Evolutionary conservation across 2,888 invertebrate genomes (phyloP).

Genomic region (Himalopsyche japonica): DNA sequence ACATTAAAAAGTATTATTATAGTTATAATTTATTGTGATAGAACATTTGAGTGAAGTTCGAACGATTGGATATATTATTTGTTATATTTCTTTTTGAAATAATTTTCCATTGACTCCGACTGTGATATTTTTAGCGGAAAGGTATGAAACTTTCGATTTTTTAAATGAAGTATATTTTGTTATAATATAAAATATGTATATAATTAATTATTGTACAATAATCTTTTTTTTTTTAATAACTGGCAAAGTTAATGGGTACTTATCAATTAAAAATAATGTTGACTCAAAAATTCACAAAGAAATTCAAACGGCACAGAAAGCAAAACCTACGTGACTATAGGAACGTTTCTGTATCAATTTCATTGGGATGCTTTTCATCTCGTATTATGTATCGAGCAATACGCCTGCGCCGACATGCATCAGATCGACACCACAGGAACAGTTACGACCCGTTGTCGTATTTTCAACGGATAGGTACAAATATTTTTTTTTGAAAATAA

Average conservation of each 20-base stretch:
- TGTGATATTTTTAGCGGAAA: conserved; percentile 24
- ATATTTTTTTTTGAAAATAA: no score
- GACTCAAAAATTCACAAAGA: background rate
- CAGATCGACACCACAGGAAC: background rate
- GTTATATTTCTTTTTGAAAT: conserved; percentile 5
- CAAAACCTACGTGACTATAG: conserved; percentile 20
- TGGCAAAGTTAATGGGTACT: background rate
- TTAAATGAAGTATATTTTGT: conserved; percentile 12
- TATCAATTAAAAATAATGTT: background rate
- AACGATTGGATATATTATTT: background rate
- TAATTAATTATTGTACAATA: background rate
- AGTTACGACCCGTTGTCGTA: background rate
- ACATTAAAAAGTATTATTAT: conserved; percentile 13
- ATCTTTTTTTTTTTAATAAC: background rate
- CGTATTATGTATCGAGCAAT: background rate
- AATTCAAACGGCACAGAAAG: conserved; percentile 15
- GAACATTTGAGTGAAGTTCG: background rate
- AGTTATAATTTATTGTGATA: background rate
- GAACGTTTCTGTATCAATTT: conserved; percentile 1
- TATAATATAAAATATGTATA: background rate
- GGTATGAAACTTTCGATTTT: conserved; percentile 16
- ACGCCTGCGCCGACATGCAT: background rate
- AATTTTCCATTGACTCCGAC: background rate
- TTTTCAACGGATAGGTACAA: background rate
- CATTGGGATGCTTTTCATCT: background rate